phyloP scores from a whole-genome alignment of 2,113 vertebrate species.

The Cyphomyrus discorhynchus region DNA sequence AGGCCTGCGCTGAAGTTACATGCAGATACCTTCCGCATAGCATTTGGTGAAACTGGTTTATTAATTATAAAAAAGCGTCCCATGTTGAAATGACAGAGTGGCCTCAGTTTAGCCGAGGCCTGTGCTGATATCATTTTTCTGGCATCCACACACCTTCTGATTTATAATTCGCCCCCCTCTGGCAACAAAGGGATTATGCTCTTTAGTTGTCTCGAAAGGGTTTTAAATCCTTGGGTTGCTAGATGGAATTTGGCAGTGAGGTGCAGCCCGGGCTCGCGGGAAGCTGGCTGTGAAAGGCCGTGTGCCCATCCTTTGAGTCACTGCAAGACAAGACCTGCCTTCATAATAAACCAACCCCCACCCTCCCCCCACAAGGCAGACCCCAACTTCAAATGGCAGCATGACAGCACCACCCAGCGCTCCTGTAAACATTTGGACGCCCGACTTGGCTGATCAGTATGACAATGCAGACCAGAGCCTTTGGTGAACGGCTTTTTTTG shows the following conservation, averaged over 20 bases:
- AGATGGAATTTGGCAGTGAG: constrained; percentile 1
- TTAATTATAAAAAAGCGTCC: constrained; percentile 36
- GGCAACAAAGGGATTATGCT: constrained; percentile 29
- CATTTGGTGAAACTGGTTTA: constrained; percentile 33
- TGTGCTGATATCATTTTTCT: constrained; percentile 27
- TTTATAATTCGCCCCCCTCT: constrained; percentile 31
- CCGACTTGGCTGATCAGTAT: neutral
- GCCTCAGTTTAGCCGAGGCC: constrained; percentile 17
- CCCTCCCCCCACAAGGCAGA: neutral
- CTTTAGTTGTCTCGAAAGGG: constrained; percentile 27
- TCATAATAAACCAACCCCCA: constrained; percentile 13
- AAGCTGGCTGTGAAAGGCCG: constrained; percentile 3
- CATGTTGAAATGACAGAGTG: constrained; percentile 26
- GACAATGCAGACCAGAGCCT: neutral
- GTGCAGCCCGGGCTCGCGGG: neutral
- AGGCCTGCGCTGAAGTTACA: constrained; percentile 22
- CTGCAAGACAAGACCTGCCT: constrained; percentile 11
- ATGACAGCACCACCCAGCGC: neutral
- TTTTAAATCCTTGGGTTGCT: constrained; percentile 11
- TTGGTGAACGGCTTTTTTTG: neutral
- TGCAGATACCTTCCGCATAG: constrained; percentile 22
- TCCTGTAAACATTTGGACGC: neutral
- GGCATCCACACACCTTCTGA: constrained; percentile 24
- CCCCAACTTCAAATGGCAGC: neutral
- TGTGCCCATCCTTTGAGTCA: neutral